These are phyloP conservation scores for Acrossocheilus wenchowensis DNA, from an alignment of 2,797 vertebrate species.

Conservation along the genomic window DNA sequence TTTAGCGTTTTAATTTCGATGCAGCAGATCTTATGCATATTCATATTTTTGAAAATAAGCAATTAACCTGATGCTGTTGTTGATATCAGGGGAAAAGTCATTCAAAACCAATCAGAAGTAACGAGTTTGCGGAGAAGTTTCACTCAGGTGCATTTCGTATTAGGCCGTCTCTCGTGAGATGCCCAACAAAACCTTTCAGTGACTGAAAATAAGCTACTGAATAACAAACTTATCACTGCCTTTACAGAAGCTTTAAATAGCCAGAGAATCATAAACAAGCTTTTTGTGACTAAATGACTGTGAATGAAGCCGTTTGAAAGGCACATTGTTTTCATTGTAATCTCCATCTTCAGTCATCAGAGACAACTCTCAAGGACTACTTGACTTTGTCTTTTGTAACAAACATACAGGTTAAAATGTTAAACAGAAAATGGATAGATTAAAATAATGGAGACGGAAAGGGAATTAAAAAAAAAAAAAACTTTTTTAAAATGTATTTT, in stretches of 20 bases:
- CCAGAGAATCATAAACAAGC: slow-evolving; percentile 44
- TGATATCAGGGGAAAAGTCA: slow-evolving; percentile 58
- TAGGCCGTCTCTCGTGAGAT: slow-evolving; percentile 30
- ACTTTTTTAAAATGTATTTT: background rate
- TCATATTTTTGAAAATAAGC: slow-evolving; percentile 39
- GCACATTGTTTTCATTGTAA: slow-evolving; percentile 40
- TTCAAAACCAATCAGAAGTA: slow-evolving; percentile 62
- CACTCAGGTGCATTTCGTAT: background rate
- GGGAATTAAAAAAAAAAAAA: background rate
- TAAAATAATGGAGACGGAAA: background rate
- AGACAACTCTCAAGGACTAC: slow-evolving; percentile 29
- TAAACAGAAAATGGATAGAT: background rate
- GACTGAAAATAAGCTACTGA: slow-evolving; percentile 19
- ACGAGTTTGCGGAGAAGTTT: slow-evolving; percentile 49
- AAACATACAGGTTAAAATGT: slow-evolving; percentile 43
- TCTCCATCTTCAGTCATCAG: slow-evolving; percentile 42
- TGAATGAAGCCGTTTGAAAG: slow-evolving; percentile 27
- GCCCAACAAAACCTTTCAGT: slow-evolving; percentile 36
- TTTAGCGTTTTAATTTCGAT: slow-evolving; percentile 41
- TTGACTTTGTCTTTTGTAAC: slow-evolving; percentile 44
- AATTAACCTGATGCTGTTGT: slow-evolving; percentile 56
- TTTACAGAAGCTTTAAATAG: slow-evolving; percentile 39
- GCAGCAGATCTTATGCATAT: slow-evolving; percentile 25
- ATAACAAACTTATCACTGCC: slow-evolving; percentile 43
- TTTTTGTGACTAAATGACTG: slow-evolving; percentile 30